Evolutionary conservation across 2,797 vertebrate genomes (phyloP).

Genomic region (Typhlichthys eigenmanni): DNA sequence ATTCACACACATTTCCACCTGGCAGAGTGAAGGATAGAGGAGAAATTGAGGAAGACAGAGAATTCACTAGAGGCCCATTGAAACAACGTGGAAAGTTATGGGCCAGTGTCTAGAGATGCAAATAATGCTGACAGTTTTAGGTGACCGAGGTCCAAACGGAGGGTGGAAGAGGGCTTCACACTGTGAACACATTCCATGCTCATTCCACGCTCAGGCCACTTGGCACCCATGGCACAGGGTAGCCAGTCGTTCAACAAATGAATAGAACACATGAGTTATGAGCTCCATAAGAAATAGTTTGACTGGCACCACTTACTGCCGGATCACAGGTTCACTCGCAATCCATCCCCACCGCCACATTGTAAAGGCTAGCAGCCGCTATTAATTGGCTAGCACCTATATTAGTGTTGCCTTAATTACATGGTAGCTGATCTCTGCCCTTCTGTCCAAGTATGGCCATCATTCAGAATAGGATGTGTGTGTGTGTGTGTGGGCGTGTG

Average conservation of each 20-base stretch:
- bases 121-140: slow-evolving; percentile 27
- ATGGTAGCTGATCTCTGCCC: slow-evolving; percentile 53
- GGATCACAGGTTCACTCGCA: slow-evolving; percentile 47
- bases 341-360: slow-evolving; percentile 57
- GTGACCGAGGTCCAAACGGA: slow-evolving; percentile 31
- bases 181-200: slow-evolving; percentile 6
- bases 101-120: slow-evolving; percentile 6
- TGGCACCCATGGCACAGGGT: background rate
- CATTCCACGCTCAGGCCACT: slow-evolving; percentile 17
- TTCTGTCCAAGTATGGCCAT: slow-evolving; percentile 34
- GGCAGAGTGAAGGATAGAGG: slow-evolving; percentile 11
- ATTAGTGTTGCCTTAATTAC: slow-evolving; percentile 61
- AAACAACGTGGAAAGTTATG: slow-evolving; percentile 2
- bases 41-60: slow-evolving; percentile 13
- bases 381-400: slow-evolving; percentile 45
- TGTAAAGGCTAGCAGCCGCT: slow-evolving; percentile 44
- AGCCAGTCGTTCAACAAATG: slow-evolving; percentile 1
- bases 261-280: slow-evolving; percentile 49
- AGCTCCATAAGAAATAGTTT: slow-evolving; percentile 58
- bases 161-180: slow-evolving; percentile 5
- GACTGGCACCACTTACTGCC: slow-evolving; percentile 59
- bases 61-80: background rate
- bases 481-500: background rate
- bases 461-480: slow-evolving; percentile 37
- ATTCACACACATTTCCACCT: slow-evolving; percentile 26